Conservation (phyloP, 2,113 vertebrate species). For the Oophaga pumilio region DNA sequence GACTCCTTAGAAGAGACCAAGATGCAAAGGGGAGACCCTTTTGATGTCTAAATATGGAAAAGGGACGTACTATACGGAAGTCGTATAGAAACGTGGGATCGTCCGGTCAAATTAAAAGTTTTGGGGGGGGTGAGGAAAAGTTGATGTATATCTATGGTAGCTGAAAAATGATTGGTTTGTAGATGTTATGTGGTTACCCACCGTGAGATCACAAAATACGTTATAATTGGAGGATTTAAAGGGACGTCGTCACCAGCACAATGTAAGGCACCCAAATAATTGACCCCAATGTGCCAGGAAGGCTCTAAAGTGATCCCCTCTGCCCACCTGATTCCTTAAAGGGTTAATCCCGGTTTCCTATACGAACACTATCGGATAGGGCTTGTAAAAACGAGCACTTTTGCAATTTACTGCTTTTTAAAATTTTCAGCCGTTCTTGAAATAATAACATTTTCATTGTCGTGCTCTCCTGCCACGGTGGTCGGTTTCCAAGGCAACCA, state of each 20-base stretch:
- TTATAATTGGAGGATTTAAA: neutral
- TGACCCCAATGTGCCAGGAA: neutral
- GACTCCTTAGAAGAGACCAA: neutral
- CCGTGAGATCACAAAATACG: neutral
- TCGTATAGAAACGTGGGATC: neutral
- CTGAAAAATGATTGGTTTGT: neutral
- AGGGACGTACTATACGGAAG: too few relatives aligned
- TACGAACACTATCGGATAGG: too few relatives aligned
- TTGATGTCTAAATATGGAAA: too few relatives aligned
- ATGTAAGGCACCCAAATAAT: neutral
- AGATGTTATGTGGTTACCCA: neutral
- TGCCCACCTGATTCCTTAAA: neutral
- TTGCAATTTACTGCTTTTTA: too few relatives aligned
- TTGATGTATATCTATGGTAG: neutral
- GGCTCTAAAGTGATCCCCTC: neutral
- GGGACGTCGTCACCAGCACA: neutral
- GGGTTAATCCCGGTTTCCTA: too few relatives aligned
- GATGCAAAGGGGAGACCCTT: too few relatives aligned
- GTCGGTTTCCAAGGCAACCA: too few relatives aligned
- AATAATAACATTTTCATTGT: too few relatives aligned
- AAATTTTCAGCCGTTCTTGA: too few relatives aligned
- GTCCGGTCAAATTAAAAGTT: neutral
- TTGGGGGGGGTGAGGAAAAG: neutral
- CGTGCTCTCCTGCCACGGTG: too few relatives aligned
- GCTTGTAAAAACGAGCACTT: too few relatives aligned